These are phyloP conservation scores for Ypsolopha scabrella DNA, from an alignment of 2,888 invertebrate genomes.

Conservation along the genomic window DNA sequence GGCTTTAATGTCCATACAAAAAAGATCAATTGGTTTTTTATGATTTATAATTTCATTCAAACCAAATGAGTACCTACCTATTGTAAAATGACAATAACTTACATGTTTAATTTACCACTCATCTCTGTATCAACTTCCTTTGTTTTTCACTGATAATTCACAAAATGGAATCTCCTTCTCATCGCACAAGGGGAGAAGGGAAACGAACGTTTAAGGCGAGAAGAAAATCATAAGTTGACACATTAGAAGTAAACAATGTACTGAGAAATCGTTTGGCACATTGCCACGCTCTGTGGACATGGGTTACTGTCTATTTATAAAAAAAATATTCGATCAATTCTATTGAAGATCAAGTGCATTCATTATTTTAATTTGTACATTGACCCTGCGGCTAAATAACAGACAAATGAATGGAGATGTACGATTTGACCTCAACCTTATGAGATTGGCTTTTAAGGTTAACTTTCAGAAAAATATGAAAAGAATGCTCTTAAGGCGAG, in stretches of 20 bases:
- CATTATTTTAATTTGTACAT: conserved; percentile 1
- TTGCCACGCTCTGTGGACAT: conserved; percentile 25
- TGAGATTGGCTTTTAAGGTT: too few relatives aligned
- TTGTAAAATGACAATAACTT: too few relatives aligned
- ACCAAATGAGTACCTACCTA: too few relatives aligned
- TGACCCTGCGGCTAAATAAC: neutral
- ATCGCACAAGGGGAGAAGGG: neutral
- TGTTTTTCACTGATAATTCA: neutral
- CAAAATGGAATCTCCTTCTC: neutral
- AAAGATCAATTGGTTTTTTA: too few relatives aligned
- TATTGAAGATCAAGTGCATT: conserved; percentile 5
- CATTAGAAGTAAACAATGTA: conserved; percentile 32
- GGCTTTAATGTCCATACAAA: too few relatives aligned
- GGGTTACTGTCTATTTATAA: conserved; percentile 31
- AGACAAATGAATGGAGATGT: too few relatives aligned
- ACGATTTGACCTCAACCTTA: too few relatives aligned
- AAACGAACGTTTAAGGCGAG: neutral
- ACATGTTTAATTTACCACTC: too few relatives aligned
- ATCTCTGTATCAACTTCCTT: too few relatives aligned
- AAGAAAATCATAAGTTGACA: neutral
- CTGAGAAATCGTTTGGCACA: conserved; percentile 37
- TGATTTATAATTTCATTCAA: too few relatives aligned
- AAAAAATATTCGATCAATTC: conserved; percentile 14
- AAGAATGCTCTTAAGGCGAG: too few relatives aligned
- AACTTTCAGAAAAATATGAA: too few relatives aligned